Percentiles rank a stretch among this genome's conserved stretches.
phyloP scores from a whole-genome alignment of 2,888 invertebrate genomes.

The Nomada lathburiana region DNA sequence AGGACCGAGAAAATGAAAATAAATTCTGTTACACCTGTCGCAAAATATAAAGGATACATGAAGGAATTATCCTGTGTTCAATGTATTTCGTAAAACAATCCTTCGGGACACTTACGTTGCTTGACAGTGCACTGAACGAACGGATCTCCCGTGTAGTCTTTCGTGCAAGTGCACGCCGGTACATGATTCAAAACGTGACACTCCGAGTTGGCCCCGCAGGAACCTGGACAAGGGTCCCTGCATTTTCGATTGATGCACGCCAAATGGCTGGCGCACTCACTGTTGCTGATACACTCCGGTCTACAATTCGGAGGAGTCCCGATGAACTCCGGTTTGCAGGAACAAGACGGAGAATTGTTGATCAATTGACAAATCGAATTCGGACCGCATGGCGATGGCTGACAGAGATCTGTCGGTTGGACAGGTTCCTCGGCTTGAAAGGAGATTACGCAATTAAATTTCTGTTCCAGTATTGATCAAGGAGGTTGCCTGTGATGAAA shows the following conservation, averaged over 20 bases:
- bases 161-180: conserved; percentile 89
- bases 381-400: conserved; percentile 85
- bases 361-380: conserved; percentile 85
- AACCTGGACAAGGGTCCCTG: conserved; percentile 84
- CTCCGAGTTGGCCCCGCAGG: conserved; percentile 85
- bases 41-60: too few species aligned
- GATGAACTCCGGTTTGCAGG: conserved; percentile 82
- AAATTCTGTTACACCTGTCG: background rate
- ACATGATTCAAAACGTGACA: conserved; percentile 92
- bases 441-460: background rate
- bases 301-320: conserved; percentile 84
- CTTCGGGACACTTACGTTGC: conserved; percentile 69
- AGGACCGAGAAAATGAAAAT: background rate
- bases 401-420: conserved; percentile 81
- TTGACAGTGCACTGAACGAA: conserved; percentile 88
- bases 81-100: background rate
- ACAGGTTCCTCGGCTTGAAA: conserved; percentile 64
- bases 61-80: background rate
- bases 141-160: conserved; percentile 91
- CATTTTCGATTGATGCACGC: conserved; percentile 84
- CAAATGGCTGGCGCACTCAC: conserved; percentile 84
- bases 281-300: conserved; percentile 85
- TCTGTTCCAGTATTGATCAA: background rate
- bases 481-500: background rate
- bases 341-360: conserved; percentile 83